Evolutionary conservation across 1,140 invertebrate genomes (phyloP).

Genomic region (Schmidtea mediterranea): DNA sequence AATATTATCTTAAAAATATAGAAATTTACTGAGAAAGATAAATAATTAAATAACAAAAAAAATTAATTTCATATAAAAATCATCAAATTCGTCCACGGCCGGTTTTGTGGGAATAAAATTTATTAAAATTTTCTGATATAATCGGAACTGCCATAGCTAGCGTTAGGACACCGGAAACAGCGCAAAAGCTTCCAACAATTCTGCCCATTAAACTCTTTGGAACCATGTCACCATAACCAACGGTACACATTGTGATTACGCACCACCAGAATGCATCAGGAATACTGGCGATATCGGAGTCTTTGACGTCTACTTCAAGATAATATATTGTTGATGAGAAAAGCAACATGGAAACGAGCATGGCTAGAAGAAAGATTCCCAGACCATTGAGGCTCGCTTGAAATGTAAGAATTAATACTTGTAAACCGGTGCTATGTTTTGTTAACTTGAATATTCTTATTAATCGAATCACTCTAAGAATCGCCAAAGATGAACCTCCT

Average conservation of each 20-base stretch:
- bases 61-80: no score
- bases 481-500: conserved; percentile 81
- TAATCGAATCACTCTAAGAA: conserved; percentile 77
- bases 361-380: conserved; percentile 21
- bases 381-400: conserved; percentile 23
- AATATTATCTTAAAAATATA: no score
- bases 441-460: conserved; percentile 34
- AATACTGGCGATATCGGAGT: conserved; percentile 1
- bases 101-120: conserved; percentile 1
- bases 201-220: conserved; percentile 1
- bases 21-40: no score
- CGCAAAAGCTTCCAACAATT: conserved; percentile 2
- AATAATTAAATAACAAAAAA: no score
- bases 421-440: conserved; percentile 59
- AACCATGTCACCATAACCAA: conserved; percentile 2
- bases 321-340: conserved; percentile 4
- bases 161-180: neutral
- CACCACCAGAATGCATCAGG: conserved; percentile 5
- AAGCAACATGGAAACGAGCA: conserved; percentile 15
- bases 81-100: neutral
- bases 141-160: conserved; percentile 1
- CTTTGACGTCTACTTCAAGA: neutral
- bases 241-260: neutral
- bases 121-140: conserved; percentile 1
- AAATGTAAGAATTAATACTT: conserved; percentile 49